phyloP scores from a whole-genome alignment of 2,797 vertebrate genomes.

The Cryptoblepharus egeriae region DNA sequence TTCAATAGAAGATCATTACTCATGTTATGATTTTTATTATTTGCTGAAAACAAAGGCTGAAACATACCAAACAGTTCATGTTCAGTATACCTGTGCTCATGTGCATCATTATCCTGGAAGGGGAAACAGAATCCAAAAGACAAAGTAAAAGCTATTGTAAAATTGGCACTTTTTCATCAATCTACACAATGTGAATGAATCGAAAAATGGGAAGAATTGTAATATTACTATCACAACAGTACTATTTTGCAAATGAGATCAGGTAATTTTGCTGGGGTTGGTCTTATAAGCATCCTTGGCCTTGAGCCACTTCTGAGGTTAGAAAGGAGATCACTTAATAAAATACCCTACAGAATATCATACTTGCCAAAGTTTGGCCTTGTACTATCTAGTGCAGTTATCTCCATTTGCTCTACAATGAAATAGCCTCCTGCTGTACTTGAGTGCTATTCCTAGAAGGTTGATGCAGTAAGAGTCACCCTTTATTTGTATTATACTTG shows the following conservation, averaged over 20 bases:
- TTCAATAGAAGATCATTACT: too few species aligned
- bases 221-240: not conserved
- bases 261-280: not conserved
- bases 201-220: not conserved
- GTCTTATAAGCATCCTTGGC: not conserved
- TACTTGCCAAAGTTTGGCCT: constrained; percentile 3
- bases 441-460: not conserved
- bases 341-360: not conserved
- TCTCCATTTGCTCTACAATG: not conserved
- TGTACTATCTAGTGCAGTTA: constrained; percentile 8
- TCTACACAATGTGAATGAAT: not conserved
- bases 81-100: not conserved
- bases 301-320: not conserved
- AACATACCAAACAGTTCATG: too few species aligned
- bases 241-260: not conserved
- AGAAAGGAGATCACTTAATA: not conserved
- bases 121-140: not conserved
- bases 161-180: not conserved
- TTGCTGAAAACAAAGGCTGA: too few species aligned
- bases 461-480: not conserved
- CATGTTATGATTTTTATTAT: too few species aligned
- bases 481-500: not conserved
- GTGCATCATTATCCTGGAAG: not conserved
- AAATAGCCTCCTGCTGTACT: constrained; percentile 22
- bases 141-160: not conserved